Evolutionary conservation across 2,113 vertebrate genomes (phyloP), one percentile per base, ranked within the genome.

Genomic region (Steatornis caripensis): DNA sequence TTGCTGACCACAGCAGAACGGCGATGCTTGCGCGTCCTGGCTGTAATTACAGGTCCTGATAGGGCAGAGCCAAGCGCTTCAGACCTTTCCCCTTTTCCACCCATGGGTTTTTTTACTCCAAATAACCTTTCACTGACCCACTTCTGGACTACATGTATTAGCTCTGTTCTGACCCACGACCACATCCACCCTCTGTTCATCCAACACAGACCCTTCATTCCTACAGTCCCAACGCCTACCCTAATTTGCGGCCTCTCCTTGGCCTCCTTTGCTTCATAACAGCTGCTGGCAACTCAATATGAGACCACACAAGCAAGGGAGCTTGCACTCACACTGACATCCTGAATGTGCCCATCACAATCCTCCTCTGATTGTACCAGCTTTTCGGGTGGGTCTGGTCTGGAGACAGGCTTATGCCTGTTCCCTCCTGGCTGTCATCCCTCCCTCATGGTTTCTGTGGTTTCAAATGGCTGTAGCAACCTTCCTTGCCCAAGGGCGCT

Each of bases 331-430:
- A 17, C 55, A 9, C 13, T 1, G 2, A 4, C 20, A 15, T 11
- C 64, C 22, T 3, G 1, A 39, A 43, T 2, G 4, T 32, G 17
- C 6, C 39, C 18, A 3, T 7, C 62, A 9, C n/a, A 16, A 21
- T 22, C 34, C 53, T 79, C 4, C 71, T n/a, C 39, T 43, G 43
- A 7, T 11, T 36, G 3, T 4, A 5, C 21, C 34, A 17, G 21
- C 21, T 49, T 12, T 11, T 48, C 36, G n/a, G 48, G 6, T 29
- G 30, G n/a, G 4, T 26, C 29, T 70, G 55, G 19, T 20, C n/a
- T 71, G 22, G 34, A 64, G 29, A 34, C 1, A 43, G 45, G 10
- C 5, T 81, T 7, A 0, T 18, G 24, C 12, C 27, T 0, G 0
- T 57, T 68, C 53, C 70, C 13, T 61, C 30, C 39, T 58, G 41